Evolutionary conservation across 2,113 vertebrate species (phyloP), one percentile per base, ranked within the genome.

Genomic region (Onychorhynchus coronatus): DNA sequence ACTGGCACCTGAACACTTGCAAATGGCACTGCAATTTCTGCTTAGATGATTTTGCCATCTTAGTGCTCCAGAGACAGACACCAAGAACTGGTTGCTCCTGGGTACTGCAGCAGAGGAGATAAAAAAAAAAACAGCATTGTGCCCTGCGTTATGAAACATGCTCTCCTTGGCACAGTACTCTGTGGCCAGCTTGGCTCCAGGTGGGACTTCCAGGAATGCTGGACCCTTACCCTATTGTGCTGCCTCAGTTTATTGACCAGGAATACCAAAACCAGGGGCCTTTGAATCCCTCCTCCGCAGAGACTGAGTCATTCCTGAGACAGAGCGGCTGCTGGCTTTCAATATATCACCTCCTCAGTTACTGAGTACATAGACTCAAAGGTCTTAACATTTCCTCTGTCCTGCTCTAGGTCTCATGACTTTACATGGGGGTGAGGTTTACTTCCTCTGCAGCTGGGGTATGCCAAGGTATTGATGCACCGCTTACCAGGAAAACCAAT

Each of bases 91-190:
- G 18, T 14, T 0, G 3, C 23, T 46, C 56, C 42, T 17, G 15
- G 35, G 14, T 47, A 33, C 39, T 85, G 71, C 0, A 3, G 49
- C 56, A 62, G 10, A 81, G 59, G 46, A 70, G 25, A 49, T 44
- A n/a, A n/a, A n/a, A n/a, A n/a, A n/a, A n/a, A 63, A 75, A 89
- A 14, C 5, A 0, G 0, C 8, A 13, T 6, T 42, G 59, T 20
- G 14, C 6, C 15, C 52, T 35, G 0, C 0, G 0, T 16, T 35
- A 35, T 22, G 61, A 62, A 75, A 39, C 14, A 3, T 0, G 4
- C 12, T 56, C 33, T 41, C 37, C 58, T 52, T 1, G 12, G 33
- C 8, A 30, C 76, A 63, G 62, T 24, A 63, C 0, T 2, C 5
- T 42, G 47, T 0, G 2, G 55, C 22, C 53, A 39, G 63, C 55